A percentile compares a stretch with the other conserved stretches of the same genome.
Conservation (phyloP, 2,113 vertebrate species). For the Lathamus discolor region DNA sequence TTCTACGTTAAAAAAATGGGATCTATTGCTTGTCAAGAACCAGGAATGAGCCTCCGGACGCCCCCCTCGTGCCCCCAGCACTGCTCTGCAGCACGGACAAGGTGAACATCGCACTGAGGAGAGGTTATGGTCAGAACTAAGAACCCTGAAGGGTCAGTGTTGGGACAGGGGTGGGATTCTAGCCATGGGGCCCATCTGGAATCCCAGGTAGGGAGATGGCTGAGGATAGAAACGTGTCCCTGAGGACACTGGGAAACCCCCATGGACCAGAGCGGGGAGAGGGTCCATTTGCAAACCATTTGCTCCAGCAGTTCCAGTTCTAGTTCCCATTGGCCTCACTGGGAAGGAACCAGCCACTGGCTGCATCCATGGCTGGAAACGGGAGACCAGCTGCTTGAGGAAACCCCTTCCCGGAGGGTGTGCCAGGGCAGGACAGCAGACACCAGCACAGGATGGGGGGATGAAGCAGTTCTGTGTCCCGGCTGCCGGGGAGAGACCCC, state of each 20-base stretch:
- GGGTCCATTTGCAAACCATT: neutral
- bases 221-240: neutral
- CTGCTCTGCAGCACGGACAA: neutral
- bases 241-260: neutral
- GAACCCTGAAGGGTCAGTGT: no score
- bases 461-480: neutral
- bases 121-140: neutral
- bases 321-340: neutral
- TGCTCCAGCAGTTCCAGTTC: neutral
- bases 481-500: neutral
- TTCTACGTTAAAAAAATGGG: neutral
- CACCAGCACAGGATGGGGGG: neutral
- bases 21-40: neutral
- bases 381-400: neutral
- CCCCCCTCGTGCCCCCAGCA: neutral
- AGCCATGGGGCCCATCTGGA: neutral
- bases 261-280: neutral
- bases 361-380: neutral
- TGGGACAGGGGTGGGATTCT: neutral
- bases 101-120: neutral
- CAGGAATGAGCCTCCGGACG: neutral
- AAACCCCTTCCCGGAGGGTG: neutral
- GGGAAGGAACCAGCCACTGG: neutral
- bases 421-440: neutral
- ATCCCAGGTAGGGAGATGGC: neutral